These are phyloP conservation scores for Gambusia affinis DNA, from an alignment of 2,113 vertebrate species.

Conservation along the genomic window DNA sequence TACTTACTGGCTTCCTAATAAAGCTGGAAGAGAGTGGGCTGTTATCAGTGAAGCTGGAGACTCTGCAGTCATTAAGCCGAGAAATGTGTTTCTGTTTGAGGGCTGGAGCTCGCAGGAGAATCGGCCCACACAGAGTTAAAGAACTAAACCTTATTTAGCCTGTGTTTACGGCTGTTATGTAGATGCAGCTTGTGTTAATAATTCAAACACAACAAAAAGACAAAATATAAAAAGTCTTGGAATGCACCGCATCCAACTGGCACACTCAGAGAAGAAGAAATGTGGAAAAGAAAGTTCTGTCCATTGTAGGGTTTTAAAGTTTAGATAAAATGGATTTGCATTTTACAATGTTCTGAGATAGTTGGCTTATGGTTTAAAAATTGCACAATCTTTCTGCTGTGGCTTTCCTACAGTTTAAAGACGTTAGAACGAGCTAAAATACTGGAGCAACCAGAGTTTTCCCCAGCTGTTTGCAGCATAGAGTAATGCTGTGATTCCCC, in stretches of 20 bases:
- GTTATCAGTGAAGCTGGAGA: constrained; percentile 25
- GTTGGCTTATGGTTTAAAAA: no score
- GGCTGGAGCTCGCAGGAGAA: not conserved
- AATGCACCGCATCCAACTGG: not conserved
- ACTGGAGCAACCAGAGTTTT: no score
- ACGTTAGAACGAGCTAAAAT: no score
- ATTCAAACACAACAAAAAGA: not conserved
- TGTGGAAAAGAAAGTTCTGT: not conserved
- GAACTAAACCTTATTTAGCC: not conserved
- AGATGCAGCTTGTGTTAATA: not conserved
- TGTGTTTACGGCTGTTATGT: not conserved
- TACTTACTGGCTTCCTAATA: constrained; percentile 8
- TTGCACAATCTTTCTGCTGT: no score
- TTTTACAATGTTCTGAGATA: no score
- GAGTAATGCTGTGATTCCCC: no score
- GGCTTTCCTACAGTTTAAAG: no score
- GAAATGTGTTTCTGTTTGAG: constrained; percentile 1
- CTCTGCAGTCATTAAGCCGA: not conserved
- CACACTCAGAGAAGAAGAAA: no score
- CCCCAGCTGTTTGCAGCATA: no score
- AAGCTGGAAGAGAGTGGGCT: not conserved
- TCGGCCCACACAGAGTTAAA: not conserved
- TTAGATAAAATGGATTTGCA: no score
- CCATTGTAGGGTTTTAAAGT: no score
- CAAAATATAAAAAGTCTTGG: not conserved